Conservation (phyloP, 1,140 invertebrate species). For the Pseudomyrmex dendroicus region DNA sequence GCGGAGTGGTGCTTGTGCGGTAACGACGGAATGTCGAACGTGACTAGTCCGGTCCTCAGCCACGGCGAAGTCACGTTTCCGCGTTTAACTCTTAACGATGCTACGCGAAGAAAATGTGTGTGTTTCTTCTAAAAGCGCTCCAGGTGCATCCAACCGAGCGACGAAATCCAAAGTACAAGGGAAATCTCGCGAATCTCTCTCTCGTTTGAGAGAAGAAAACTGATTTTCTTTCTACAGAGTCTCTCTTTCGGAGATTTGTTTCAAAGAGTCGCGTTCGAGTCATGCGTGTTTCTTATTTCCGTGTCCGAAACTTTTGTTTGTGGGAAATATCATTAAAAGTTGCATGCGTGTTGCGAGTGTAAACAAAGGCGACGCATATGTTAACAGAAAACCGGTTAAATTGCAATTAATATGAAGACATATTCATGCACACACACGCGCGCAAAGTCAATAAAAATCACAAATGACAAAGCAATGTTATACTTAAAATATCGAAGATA, state of each 20-base stretch:
- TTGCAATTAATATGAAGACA: too few relatives aligned
- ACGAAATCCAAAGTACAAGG: background rate
- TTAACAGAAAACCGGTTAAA: too few relatives aligned
- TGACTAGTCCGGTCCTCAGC: background rate
- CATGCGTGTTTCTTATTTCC: background rate
- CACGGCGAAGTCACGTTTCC: conserved; percentile 16
- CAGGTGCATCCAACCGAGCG: background rate
- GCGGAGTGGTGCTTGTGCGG: background rate
- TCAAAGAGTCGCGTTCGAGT: background rate
- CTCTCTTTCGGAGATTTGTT: background rate
- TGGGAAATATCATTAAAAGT: too few relatives aligned
- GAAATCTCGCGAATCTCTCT: background rate
- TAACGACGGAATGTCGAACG: conserved; percentile 16
- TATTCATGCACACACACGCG: too few relatives aligned
- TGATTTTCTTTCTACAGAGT: background rate
- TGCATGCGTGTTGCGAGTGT: too few relatives aligned
- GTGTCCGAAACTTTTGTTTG: too few relatives aligned
- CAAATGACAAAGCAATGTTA: too few relatives aligned
- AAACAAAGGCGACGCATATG: too few relatives aligned
- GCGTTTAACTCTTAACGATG: conserved; percentile 31
- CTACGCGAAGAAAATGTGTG: background rate
- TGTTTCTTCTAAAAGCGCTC: conserved; percentile 16
- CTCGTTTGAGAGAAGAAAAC: background rate
- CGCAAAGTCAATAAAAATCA: too few relatives aligned
- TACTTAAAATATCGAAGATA: too few relatives aligned